Evolutionary conservation across 2,888 invertebrate species (phyloP).

Genomic region (Congeria kusceri): DNA sequence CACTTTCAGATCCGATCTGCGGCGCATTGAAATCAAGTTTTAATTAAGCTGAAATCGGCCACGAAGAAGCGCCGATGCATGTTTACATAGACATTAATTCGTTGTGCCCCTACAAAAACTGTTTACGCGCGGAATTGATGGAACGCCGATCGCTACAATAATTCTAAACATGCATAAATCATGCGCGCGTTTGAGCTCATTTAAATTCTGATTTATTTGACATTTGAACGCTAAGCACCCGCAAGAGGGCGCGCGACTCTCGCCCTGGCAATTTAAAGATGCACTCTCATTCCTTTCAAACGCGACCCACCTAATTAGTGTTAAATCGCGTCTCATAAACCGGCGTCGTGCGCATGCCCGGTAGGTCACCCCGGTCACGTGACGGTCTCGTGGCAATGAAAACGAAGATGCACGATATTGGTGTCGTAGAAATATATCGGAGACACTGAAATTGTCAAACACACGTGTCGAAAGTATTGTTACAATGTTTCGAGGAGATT

Average conservation of each 20-base stretch:
- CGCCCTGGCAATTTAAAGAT: background rate
- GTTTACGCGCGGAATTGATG: background rate
- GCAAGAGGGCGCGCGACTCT: background rate
- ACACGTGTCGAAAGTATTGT: slow-evolving; percentile 2
- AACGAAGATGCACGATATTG: slow-evolving; percentile 4
- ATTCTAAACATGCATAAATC: slow-evolving; percentile 6
- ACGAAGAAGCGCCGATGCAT: background rate
- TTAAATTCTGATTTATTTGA: slow-evolving; percentile 13
- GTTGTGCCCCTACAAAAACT: background rate
- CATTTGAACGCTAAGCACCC: slow-evolving; percentile 2
- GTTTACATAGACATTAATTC: slow-evolving; percentile 6
- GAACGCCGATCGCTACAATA: slow-evolving; percentile 5
- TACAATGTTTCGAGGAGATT: background rate
- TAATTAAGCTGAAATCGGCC: slow-evolving; percentile 4
- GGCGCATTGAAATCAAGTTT: background rate
- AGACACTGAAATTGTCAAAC: background rate
- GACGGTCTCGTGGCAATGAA: background rate
- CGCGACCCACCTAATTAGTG: slow-evolving; percentile 1
- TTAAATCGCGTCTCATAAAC: background rate
- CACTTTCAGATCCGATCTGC: background rate
- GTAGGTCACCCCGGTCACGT: slow-evolving; percentile 6
- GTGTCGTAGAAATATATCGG: background rate
- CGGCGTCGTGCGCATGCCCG: background rate
- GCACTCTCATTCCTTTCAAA: slow-evolving; percentile 4
- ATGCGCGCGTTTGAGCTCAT: slow-evolving; percentile 5